Base-by-base conservation (phyloP, 2,113 vertebrate species). In the Cichladusa arquata region DNA sequence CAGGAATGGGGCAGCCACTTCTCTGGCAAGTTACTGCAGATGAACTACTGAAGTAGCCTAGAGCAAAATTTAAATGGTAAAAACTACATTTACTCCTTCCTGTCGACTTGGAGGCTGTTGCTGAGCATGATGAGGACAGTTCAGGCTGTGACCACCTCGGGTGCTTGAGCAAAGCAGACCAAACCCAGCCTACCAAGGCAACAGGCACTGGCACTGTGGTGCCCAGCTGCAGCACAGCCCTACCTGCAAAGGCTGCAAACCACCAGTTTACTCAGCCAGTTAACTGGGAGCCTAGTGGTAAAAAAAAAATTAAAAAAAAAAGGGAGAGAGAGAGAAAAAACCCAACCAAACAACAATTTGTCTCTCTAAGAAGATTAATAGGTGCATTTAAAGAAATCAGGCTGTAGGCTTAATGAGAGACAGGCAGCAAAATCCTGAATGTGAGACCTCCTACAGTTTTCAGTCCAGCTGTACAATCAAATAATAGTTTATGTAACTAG, bases 331-430 rank as follows among this genome's bases (percentile, higher is more conserved):
- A 62, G 11, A 69, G 45, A 84, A 70, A 36, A 84, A 70, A 36
- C 4, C 45, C 77, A 91, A 92, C 48, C 81, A 94, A 95, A 76
- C 79, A 84, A 91, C 72, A 83, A 62, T 92, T 95, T 93, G 64
- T 83, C 82, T 93, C 94, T 91, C 82, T 90, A 81, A 96, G 96
- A 94, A 95, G 94, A 97, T 95, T 92, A 94, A 94, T 88, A 94
- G 88, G 96, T 93, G 92, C 86, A 70, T 94, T 94, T 92, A 95
- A 96, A 96, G 92, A 95, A 95, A 96, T 94, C 92, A 79, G 92
- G 77, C 82, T 81, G 86, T 45, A 88, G 94, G 95, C 90, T 96
- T 92, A 88, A 95, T 92, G 88, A 95, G 90, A 96, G 93, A 96
- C 45, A 93, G 92, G 88, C 90, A 96, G 90, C 79, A 81, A 92